These are phyloP conservation scores for Neoseiulus cucumeris DNA, from an alignment of 1,140 invertebrate species.

Conservation along the genomic window DNA sequence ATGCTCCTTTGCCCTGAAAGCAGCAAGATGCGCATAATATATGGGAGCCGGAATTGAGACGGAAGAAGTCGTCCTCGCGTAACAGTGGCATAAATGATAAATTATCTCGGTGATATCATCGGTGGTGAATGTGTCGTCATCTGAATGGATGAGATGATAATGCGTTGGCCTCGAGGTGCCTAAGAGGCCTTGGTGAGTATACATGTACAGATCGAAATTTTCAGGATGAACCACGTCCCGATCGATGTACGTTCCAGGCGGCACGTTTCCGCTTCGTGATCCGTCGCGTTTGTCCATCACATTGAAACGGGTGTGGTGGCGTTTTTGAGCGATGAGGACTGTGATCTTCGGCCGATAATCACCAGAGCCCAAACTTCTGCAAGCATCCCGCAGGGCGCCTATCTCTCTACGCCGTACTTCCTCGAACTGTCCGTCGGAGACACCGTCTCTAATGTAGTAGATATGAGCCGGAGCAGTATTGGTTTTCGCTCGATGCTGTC, in stretches of 20 bases:
- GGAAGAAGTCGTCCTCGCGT: constrained; percentile 17
- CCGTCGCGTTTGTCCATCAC: background rate
- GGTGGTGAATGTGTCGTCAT: constrained; percentile 13
- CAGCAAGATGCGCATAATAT: constrained; percentile 24
- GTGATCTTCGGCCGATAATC: constrained; percentile 16
- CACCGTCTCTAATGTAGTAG: constrained; percentile 26
- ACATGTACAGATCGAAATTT: constrained; percentile 16
- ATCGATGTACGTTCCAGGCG: constrained; percentile 19
- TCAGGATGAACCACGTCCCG: constrained; percentile 14
- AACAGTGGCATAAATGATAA: constrained; percentile 21
- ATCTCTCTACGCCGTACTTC: constrained; percentile 9
- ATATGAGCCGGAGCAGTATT: constrained; percentile 23
- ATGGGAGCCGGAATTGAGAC: constrained; percentile 22
- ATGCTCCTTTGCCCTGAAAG: constrained; percentile 11
- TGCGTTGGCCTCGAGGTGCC: constrained; percentile 20
- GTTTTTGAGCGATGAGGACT: constrained; percentile 19
- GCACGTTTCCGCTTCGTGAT: constrained; percentile 13
- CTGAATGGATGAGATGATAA: constrained; percentile 16
- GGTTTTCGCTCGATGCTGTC: background rate
- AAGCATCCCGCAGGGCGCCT: background rate
- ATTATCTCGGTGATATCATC: constrained; percentile 20
- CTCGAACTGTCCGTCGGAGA: constrained; percentile 18
- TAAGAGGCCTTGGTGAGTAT: constrained; percentile 31
- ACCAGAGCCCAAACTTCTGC: background rate
- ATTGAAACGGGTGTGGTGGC: constrained; percentile 14